Conservation (phyloP, 2,113 vertebrate species). For the Manacus vitellinus region DNA sequence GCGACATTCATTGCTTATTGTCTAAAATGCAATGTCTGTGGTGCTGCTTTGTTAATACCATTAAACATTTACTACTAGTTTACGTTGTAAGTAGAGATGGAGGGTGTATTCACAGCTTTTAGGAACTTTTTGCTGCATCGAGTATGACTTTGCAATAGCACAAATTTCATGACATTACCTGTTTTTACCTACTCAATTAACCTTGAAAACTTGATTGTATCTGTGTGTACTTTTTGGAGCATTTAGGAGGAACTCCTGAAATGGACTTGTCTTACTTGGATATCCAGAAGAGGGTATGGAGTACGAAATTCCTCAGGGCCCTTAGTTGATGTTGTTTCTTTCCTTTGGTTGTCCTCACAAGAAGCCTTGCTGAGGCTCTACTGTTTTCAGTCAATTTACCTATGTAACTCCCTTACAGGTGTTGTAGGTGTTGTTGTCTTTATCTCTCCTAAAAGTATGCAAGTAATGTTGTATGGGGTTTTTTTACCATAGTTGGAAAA, state of each 20-base stretch:
- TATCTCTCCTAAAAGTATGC: background rate
- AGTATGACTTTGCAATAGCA: background rate
- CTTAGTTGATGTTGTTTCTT: background rate
- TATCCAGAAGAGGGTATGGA: background rate
- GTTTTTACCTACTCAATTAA: background rate
- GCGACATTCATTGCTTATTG: constrained; percentile 4
- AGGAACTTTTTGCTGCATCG: background rate
- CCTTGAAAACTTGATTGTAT: background rate
- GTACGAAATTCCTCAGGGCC: fast-evolving
- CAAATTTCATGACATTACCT: background rate
- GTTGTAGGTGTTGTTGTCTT: background rate
- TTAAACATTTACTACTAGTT: background rate
- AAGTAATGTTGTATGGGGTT: background rate
- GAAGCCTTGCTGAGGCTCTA: background rate
- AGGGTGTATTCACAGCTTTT: background rate
- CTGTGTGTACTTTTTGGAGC: background rate
- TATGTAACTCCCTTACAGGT: background rate
- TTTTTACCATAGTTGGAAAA: background rate
- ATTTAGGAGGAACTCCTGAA: background rate
- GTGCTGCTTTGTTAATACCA: background rate
- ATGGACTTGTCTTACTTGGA: background rate
- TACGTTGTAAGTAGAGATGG: background rate
- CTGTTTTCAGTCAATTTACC: background rate
- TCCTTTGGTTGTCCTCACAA: background rate
- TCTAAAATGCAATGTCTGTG: background rate